Conservation (phyloP, 2,113 vertebrate species). For the Oryzias melastigma region DNA sequence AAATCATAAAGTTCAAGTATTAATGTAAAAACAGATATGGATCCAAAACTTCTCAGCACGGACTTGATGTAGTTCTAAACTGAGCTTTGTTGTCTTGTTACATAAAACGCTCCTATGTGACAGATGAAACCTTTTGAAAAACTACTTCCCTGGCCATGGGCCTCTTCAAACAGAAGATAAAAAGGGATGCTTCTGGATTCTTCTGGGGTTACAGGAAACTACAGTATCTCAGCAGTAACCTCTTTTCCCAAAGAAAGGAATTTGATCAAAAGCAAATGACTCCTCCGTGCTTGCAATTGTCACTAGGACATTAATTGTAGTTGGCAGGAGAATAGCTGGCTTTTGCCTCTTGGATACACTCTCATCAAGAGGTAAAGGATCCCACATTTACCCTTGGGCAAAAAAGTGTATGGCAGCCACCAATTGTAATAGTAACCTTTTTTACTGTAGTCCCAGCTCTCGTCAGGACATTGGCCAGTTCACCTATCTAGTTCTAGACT, state of each 20-base stretch:
- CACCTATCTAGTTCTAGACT: no score
- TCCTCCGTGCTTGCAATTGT: conserved; percentile 39
- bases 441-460: no score
- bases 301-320: conserved; percentile 38
- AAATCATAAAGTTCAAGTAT: no score
- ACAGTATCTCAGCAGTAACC: conserved; percentile 45
- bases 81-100: not conserved
- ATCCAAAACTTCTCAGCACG: no score
- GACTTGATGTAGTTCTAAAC: no score
- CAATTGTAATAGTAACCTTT: no score
- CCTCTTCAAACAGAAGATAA: conserved; percentile 53
- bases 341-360: conserved; percentile 42
- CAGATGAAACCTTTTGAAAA: conserved; percentile 52
- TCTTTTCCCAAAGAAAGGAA: conserved; percentile 53
- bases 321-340: conserved; percentile 23
- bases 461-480: no score
- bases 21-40: no score
- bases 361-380: conserved; percentile 1
- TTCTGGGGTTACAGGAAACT: conserved; percentile 23
- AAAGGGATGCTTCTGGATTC: conserved; percentile 11
- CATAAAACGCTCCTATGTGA: conserved; percentile 28
- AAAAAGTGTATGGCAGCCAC: no score
- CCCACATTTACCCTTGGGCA: conserved; percentile 4
- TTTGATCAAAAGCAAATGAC: conserved; percentile 71
- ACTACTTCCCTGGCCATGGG: conserved; percentile 26